Percentiles rank a stretch among this genome's conserved stretches.
Evolutionary conservation across 1,140 invertebrate species (phyloP).

Genomic region (Drosophila funebris): DNA sequence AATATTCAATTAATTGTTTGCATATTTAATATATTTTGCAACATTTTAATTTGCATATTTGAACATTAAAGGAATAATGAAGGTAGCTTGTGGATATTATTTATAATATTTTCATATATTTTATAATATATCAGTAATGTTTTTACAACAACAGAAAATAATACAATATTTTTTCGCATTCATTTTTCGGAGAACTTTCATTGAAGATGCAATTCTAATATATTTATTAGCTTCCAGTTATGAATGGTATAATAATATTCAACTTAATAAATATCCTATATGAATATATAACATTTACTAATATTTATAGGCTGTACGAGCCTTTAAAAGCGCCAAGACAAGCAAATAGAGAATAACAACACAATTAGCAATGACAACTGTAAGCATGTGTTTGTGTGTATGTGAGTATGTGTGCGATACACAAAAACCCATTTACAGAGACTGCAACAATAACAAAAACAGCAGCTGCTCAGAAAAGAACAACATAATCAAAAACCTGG

Average conservation of each 20-base stretch:
- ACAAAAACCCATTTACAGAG: conserved; percentile 58
- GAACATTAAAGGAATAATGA: too few species aligned
- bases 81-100: too few species aligned
- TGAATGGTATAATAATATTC: not conserved
- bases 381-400: not conserved
- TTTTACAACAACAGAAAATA: not conserved
- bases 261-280: not conserved
- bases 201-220: not conserved
- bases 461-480: conserved; percentile 61
- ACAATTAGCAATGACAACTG: conserved; percentile 71
- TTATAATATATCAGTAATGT: too few species aligned
- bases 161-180: not conserved
- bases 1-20: not conserved
- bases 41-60: not conserved
- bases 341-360: conserved; percentile 48
- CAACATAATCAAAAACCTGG: conserved; percentile 59
- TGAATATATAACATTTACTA: not conserved
- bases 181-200: not conserved
- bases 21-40: not conserved
- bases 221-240: not conserved
- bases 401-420: conserved; percentile 30
- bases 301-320: conserved; percentile 41
- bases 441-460: conserved; percentile 20
- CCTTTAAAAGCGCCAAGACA: conserved; percentile 54
- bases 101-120: too few species aligned